A percentile compares a stretch with the other conserved stretches of the same genome.
Conservation (phyloP, 2,113 vertebrate genomes). For the Rhinogobius similis region DNA sequence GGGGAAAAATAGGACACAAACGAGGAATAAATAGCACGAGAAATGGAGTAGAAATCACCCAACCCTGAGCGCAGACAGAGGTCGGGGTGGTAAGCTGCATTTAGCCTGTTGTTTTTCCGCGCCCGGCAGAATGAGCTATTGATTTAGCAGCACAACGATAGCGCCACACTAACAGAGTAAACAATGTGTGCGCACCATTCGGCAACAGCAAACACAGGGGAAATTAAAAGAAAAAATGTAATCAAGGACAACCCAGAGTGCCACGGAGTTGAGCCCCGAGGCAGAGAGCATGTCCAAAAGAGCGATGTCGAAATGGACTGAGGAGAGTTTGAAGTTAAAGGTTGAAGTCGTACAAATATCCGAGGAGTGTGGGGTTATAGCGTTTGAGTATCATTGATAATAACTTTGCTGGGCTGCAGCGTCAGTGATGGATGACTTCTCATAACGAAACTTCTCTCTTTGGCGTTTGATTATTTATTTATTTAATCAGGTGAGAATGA, state of each 20-base stretch:
- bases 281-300: constrained; percentile 4
- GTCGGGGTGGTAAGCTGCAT: constrained; percentile 52
- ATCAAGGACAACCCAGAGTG: constrained; percentile 24
- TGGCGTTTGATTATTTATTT: too few species aligned
- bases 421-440: background rate
- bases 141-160: constrained; percentile 51
- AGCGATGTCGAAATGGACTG: constrained; percentile 7
- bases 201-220: constrained; percentile 44
- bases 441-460: too few species aligned
- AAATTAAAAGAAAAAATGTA: constrained; percentile 35
- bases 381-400: background rate
- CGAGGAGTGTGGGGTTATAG: background rate
- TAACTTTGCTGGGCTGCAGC: background rate
- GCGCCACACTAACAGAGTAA: constrained; percentile 50
- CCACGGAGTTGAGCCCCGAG: background rate
- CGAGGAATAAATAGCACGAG: background rate
- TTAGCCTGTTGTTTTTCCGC: constrained; percentile 52
- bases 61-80: constrained; percentile 34
- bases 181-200: constrained; percentile 40
- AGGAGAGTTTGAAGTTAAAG: background rate
- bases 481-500: too few species aligned
- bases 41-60: constrained; percentile 39
- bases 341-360: background rate
- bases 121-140: constrained; percentile 58
- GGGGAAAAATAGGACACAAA: background rate